These are phyloP conservation scores for Nematostella vectensis DNA, from an alignment of 92 coral and sea anemone genomes.

Conservation along the genomic window DNA sequence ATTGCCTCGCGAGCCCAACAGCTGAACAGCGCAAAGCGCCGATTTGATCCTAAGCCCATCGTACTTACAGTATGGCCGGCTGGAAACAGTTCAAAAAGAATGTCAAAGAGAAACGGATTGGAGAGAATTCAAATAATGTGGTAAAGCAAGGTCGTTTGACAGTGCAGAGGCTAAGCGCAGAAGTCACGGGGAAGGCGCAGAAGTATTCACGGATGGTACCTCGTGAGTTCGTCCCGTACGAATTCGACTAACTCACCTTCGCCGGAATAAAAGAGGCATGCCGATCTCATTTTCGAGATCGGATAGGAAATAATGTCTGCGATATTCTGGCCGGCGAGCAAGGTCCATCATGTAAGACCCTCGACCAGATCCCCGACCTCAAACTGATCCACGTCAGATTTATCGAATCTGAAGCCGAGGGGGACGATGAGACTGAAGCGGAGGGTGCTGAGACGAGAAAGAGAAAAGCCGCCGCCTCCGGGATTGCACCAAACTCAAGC, in stretches of 20 bases:
- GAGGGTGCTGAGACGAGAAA: background rate
- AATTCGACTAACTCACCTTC: background rate
- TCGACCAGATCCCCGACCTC: slow-evolving; percentile 32
- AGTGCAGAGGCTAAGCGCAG: background rate
- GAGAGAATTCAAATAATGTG: background rate
- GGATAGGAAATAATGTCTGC: slow-evolving; percentile 1
- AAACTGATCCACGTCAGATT: slow-evolving; percentile 39
- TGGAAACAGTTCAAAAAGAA: background rate
- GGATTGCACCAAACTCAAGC: background rate
- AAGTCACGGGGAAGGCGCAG: background rate
- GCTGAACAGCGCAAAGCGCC: too few species aligned
- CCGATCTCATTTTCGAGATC: slow-evolving; percentile 1
- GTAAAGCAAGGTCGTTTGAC: background rate
- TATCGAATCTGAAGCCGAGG: slow-evolving; percentile 5
- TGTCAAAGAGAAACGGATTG: background rate
- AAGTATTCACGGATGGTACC: slow-evolving; percentile 1
- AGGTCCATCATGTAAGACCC: slow-evolving; percentile 30
- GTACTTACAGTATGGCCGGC: background rate
- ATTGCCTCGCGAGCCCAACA: too few species aligned
- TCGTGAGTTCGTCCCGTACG: slow-evolving; percentile 6
- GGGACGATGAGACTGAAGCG: background rate
- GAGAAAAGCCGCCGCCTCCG: background rate
- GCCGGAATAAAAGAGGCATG: slow-evolving; percentile 6
- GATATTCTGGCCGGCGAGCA: slow-evolving; percentile 24
- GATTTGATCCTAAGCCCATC: too few species aligned